A percentile compares a stretch with the other conserved stretches of the same genome.
Conservation (phyloP, 2,888 invertebrate genomes). For the Leuctra nigra region DNA sequence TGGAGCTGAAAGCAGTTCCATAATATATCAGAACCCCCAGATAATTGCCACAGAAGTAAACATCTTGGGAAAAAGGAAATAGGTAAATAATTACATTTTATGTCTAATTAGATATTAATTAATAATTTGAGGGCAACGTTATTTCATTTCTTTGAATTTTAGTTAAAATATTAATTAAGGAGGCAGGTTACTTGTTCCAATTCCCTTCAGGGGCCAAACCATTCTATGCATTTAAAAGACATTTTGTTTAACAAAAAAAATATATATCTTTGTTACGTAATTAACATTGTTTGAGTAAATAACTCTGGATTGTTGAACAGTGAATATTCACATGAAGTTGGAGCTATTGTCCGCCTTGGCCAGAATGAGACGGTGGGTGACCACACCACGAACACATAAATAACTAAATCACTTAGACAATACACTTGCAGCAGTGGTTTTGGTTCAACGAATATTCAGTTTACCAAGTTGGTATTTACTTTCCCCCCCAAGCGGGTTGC, state of each 20-base stretch:
- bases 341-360: background rate
- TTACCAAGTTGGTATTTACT: conserved; percentile 12
- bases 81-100: background rate
- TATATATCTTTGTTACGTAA: background rate
- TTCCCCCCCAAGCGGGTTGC: background rate
- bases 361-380: background rate
- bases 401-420: conserved; percentile 23
- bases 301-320: conserved; percentile 4
- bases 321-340: background rate
- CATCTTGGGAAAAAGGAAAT: background rate
- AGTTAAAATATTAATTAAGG: background rate
- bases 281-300: conserved; percentile 17
- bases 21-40: background rate
- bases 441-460: background rate
- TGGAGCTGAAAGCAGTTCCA: too few species aligned
- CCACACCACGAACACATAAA: conserved; percentile 23
- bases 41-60: background rate
- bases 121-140: background rate
- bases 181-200: background rate
- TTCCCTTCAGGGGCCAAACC: background rate
- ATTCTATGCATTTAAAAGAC: background rate
- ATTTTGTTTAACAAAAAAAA: background rate
- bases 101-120: background rate
- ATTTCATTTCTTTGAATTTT: background rate
- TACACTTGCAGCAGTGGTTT: conserved; percentile 1